phyloP scores from a whole-genome alignment of 2,888 invertebrate species.

The Callyntrura guangdongensis region DNA sequence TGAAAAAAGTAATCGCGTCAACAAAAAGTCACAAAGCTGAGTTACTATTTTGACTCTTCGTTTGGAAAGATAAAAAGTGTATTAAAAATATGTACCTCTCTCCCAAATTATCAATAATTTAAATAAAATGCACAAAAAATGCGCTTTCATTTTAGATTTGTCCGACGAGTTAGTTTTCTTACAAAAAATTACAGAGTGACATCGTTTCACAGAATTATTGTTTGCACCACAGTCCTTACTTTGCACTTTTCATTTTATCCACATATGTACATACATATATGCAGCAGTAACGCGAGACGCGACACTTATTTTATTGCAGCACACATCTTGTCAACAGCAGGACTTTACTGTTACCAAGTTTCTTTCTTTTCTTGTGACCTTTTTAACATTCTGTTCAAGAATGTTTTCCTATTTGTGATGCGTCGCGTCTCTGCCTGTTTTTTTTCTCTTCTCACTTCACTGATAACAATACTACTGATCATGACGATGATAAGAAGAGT shows the following conservation, averaged over 20 bases:
- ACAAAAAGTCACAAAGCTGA: neutral
- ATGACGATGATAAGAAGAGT: slow-evolving; percentile 27
- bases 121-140: neutral
- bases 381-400: slow-evolving; percentile 65
- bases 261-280: too few relatives aligned
- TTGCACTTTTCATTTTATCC: too few relatives aligned
- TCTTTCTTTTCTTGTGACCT: slow-evolving; percentile 15
- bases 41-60: neutral
- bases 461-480: too few relatives aligned
- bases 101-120: neutral
- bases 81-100: slow-evolving; percentile 17
- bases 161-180: too few relatives aligned
- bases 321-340: neutral
- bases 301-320: neutral
- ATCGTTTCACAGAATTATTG: too few relatives aligned
- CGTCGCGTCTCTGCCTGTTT: slow-evolving; percentile 10
- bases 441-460: too few relatives aligned
- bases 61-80: neutral
- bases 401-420: slow-evolving; percentile 40
- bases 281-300: too few relatives aligned
- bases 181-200: too few relatives aligned
- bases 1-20: slow-evolving; percentile 46
- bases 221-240: too few relatives aligned
- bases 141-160: neutral
- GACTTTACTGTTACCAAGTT: neutral